Evolutionary conservation across 2,113 vertebrate species (phyloP).

Genomic region (Mesembrinibis cayennensis): DNA sequence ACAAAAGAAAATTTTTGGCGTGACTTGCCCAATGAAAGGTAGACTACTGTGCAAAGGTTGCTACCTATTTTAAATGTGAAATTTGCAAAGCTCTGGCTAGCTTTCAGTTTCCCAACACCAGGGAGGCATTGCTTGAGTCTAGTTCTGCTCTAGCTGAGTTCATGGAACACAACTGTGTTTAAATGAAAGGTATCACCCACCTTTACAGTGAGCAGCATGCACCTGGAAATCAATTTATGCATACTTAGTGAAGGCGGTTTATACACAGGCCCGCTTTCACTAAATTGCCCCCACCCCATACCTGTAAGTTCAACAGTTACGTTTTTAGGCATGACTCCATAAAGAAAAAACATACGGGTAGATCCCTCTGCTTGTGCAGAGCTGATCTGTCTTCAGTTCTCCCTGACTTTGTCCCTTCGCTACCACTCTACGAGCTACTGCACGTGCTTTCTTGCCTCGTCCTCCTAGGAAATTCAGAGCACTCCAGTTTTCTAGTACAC

Average conservation of each 20-base stretch:
- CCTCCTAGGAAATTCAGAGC: background rate
- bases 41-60: background rate
- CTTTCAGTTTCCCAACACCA: background rate
- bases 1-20: background rate
- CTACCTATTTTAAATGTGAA: background rate
- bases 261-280: background rate
- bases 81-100: background rate
- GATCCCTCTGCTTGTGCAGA: background rate
- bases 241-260: background rate
- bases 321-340: background rate
- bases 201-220: background rate
- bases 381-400: background rate
- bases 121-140: background rate
- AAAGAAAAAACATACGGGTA: background rate
- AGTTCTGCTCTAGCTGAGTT: background rate
- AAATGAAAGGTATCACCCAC: background rate
- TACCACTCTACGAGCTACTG: background rate
- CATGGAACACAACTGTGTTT: fast-evolving
- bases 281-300: too few relatives aligned
- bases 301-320: background rate
- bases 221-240: background rate
- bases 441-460: background rate
- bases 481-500: background rate
- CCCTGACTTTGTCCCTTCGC: background rate
- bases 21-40: background rate